Conservation (phyloP, 2,797 vertebrate genomes). For the Chelmon rostratus region DNA sequence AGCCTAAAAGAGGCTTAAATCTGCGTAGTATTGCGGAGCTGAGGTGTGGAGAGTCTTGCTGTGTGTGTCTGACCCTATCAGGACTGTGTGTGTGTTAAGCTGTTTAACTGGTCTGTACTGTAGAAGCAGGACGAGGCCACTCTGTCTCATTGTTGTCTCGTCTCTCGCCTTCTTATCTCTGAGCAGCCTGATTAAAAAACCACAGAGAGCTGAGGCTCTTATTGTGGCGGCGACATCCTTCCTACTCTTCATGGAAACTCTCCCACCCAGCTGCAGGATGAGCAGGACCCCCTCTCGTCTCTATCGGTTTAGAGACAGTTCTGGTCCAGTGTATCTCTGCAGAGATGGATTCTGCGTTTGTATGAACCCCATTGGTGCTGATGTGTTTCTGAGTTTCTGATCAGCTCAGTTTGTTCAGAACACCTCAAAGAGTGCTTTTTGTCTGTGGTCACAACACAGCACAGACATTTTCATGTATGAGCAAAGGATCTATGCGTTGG, state of each 20-base stretch:
- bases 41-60: background rate
- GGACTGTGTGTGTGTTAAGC: slow-evolving; percentile 9
- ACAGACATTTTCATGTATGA: too few species aligned
- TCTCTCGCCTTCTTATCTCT: slow-evolving; percentile 42
- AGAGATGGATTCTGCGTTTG: background rate
- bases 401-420: background rate
- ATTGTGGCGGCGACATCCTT: slow-evolving; percentile 40
- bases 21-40: background rate
- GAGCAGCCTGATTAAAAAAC: slow-evolving; percentile 48
- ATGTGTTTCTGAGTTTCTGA: background rate
- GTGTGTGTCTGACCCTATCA: background rate
- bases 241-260: slow-evolving; percentile 18
- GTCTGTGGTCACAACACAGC: too few species aligned
- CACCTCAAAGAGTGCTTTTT: background rate
- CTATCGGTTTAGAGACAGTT: background rate
- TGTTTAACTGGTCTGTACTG: slow-evolving; percentile 7
- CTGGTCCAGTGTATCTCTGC: background rate
- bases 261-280: slow-evolving; percentile 3
- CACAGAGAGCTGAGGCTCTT: slow-evolving; percentile 26
- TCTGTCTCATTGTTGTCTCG: slow-evolving; percentile 37
- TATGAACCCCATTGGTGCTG: background rate
- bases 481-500: too few species aligned
- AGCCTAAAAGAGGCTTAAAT: background rate
- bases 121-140: slow-evolving; percentile 2
- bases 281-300: background rate